Evolutionary conservation across 2,113 vertebrate genomes (phyloP).

Genomic region (Catharus bicknelli): DNA sequence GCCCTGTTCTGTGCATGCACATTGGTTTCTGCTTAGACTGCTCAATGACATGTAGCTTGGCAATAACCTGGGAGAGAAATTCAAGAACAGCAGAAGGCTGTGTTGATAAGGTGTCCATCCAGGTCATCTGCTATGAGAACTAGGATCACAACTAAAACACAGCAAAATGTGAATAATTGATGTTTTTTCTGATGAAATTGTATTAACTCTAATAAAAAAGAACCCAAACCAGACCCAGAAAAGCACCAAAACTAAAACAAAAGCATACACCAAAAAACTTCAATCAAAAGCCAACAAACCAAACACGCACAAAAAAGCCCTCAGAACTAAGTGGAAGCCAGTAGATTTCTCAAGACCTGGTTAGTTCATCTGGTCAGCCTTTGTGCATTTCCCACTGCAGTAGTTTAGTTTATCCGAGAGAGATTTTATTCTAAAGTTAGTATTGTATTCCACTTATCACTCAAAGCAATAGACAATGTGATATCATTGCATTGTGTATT

Average conservation of each 20-base stretch:
- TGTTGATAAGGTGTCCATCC: background rate
- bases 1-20: background rate
- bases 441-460: background rate
- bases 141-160: background rate
- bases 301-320: rapidly evolving
- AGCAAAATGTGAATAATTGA: background rate
- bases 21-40: background rate
- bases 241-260: background rate
- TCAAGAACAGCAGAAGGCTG: background rate
- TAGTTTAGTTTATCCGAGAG: background rate
- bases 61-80: background rate
- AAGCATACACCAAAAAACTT: background rate
- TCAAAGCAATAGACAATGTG: background rate
- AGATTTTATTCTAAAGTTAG: background rate
- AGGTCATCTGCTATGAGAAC: background rate
- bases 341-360: background rate
- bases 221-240: rapidly evolving
- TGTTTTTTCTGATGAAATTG: background rate
- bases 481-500: background rate
- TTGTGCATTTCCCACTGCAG: background rate
- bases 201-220: background rate
- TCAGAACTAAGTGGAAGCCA: background rate
- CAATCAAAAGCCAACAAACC: background rate
- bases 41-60: background rate
- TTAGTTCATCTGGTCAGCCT: background rate